Evolutionary conservation across 2,113 vertebrate genomes (phyloP).

Genomic region (Phoxinus phoxinus): DNA sequence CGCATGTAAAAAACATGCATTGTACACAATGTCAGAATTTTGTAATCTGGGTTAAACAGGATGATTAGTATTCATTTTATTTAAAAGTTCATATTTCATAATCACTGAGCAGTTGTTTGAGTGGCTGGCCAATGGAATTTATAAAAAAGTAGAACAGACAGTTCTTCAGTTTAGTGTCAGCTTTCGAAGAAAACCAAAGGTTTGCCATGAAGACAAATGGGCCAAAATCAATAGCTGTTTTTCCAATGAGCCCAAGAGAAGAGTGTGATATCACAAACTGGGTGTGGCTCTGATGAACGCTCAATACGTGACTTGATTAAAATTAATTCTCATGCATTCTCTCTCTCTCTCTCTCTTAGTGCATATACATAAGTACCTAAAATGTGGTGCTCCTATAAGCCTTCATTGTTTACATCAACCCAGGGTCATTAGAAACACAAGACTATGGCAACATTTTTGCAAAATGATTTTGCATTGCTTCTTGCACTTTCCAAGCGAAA

Average conservation of each 20-base stretch:
- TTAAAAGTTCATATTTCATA: neutral
- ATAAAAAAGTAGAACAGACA: neutral
- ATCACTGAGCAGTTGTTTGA: neutral
- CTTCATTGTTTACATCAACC: neutral
- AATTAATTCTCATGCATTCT: neutral
- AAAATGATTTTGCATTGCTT: no score
- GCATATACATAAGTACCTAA: no score
- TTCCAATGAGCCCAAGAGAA: neutral
- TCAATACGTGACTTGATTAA: neutral
- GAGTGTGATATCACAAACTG: neutral
- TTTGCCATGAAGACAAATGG: neutral
- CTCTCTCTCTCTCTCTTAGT: no score
- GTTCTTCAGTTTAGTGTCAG: neutral
- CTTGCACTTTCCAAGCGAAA: no score
- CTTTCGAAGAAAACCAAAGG: neutral
- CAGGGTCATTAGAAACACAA: neutral
- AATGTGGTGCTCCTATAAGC: no score
- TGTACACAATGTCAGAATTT: neutral
- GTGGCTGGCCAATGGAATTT: no score
- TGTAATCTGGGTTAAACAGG: neutral
- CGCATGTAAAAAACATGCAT: neutral
- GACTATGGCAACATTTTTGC: neutral
- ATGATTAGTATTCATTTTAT: neutral
- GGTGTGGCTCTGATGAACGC: neutral
- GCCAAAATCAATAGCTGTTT: neutral